phyloP scores from a whole-genome alignment of 2,113 vertebrate species.

The Oenanthe oenanthe region DNA sequence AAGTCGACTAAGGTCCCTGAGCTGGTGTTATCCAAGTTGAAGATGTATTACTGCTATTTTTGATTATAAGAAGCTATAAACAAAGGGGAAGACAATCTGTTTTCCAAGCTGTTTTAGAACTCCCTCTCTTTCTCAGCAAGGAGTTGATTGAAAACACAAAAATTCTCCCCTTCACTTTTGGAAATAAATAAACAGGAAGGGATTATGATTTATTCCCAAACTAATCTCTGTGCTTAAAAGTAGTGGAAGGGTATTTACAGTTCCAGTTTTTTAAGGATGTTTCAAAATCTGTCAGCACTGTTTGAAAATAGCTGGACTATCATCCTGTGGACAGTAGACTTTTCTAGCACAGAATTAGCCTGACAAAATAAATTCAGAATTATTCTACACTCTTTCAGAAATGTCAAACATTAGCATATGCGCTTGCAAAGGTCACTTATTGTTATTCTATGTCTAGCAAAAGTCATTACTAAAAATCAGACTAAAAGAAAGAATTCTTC shows the following conservation, averaged over 20 bases:
- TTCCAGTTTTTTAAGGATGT: neutral
- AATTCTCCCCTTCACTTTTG: neutral
- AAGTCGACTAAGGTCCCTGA: constrained; percentile 33
- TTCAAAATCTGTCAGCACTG: neutral
- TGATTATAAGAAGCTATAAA: constrained; percentile 34
- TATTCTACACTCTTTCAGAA: neutral
- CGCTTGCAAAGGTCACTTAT: neutral
- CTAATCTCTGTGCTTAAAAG: neutral
- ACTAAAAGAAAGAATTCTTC: neutral
- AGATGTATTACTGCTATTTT: constrained; percentile 19
- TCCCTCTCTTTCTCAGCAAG: neutral
- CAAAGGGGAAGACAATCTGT: constrained; percentile 27
- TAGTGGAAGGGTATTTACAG: neutral
- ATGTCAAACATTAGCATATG: neutral
- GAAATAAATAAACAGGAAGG: neutral
- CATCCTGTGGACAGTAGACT: neutral
- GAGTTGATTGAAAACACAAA: neutral
- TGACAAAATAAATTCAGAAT: neutral
- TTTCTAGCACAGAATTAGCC: neutral
- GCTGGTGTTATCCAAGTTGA: constrained; percentile 7
- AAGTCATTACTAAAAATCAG: neutral
- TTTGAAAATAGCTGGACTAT: neutral
- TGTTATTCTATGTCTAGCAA: neutral
- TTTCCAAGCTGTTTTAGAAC: constrained; percentile 30
- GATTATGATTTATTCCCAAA: neutral